A percentile compares a stretch with the other conserved stretches of the same genome.
Evolutionary conservation across 1,140 invertebrate species (phyloP).

Genomic region (Drosophila chauvacae): DNA sequence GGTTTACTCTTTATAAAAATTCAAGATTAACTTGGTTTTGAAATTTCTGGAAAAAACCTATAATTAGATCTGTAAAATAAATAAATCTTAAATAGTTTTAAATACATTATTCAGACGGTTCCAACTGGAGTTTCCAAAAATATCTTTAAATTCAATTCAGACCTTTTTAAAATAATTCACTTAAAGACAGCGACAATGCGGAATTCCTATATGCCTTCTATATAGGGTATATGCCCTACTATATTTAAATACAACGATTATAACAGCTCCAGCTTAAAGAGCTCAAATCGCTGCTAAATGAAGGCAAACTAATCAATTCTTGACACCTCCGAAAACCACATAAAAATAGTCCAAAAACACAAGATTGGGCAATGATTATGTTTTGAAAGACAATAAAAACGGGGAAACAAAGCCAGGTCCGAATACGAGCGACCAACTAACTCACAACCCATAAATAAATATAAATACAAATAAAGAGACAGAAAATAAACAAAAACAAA

Average conservation of each 20-base stretch:
- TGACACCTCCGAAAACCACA: slow-evolving; percentile 24
- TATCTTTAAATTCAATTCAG: neutral
- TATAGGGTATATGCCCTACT: slow-evolving; percentile 24
- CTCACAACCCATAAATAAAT: slow-evolving; percentile 29
- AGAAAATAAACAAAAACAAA: slow-evolving; percentile 35
- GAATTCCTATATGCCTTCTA: neutral
- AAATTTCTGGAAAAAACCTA: neutral
- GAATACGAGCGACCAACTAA: slow-evolving; percentile 40
- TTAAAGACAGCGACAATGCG: neutral
- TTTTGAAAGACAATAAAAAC: slow-evolving; percentile 31
- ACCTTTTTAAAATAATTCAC: neutral
- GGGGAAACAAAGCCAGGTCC: slow-evolving; percentile 49
- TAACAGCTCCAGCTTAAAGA: slow-evolving; percentile 54
- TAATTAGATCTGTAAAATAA: too few relatives aligned
- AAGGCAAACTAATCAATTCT: slow-evolving; percentile 54
- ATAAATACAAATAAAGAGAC: slow-evolving; percentile 28
- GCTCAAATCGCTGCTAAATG: slow-evolving; percentile 26
- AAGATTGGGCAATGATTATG: slow-evolving; percentile 57
- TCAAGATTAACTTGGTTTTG: neutral
- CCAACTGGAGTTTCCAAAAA: neutral
- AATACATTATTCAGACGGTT: neutral
- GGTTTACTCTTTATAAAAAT: neutral
- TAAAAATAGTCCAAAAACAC: slow-evolving; percentile 38
- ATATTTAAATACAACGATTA: slow-evolving; percentile 13
- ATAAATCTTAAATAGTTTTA: neutral